These are phyloP conservation scores for Eurypyga helias DNA, from an alignment of 2,113 vertebrate species.

Conservation along the genomic window DNA sequence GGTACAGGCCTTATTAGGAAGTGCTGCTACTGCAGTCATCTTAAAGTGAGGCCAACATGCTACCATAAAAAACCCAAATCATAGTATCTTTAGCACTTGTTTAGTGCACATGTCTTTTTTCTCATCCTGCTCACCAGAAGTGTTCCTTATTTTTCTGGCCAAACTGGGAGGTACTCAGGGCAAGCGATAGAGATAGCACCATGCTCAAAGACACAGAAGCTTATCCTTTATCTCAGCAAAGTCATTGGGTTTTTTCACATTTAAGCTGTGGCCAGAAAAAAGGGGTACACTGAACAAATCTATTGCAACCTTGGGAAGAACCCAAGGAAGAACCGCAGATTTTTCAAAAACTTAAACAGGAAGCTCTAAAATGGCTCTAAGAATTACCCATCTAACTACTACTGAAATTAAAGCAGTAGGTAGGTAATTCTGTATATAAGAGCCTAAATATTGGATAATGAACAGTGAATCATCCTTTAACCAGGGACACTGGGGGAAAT, in stretches of 20 bases:
- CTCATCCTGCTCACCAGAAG: background rate
- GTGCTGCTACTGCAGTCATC: background rate
- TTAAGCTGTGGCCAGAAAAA: background rate
- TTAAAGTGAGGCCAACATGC: background rate
- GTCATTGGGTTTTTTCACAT: background rate
- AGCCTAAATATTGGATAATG: background rate
- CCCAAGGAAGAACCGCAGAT: background rate
- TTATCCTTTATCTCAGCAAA: background rate
- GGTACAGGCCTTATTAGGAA: background rate
- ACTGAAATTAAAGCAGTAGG: background rate
- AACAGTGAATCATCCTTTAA: background rate
- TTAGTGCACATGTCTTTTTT: background rate
- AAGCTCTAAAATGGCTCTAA: background rate
- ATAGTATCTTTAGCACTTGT: background rate
- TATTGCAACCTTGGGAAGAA: background rate
- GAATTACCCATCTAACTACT: background rate
- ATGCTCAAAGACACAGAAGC: background rate
- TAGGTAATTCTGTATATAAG: background rate
- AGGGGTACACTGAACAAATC: rapidly evolving
- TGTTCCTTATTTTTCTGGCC: background rate
- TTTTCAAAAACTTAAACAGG: background rate
- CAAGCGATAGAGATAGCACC: background rate
- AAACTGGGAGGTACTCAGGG: background rate
- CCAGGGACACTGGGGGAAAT: background rate
- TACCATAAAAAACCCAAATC: background rate